These are phyloP conservation scores for Spialia ferax DNA, from an alignment of 2,888 invertebrate genomes.

Conservation along the genomic window DNA sequence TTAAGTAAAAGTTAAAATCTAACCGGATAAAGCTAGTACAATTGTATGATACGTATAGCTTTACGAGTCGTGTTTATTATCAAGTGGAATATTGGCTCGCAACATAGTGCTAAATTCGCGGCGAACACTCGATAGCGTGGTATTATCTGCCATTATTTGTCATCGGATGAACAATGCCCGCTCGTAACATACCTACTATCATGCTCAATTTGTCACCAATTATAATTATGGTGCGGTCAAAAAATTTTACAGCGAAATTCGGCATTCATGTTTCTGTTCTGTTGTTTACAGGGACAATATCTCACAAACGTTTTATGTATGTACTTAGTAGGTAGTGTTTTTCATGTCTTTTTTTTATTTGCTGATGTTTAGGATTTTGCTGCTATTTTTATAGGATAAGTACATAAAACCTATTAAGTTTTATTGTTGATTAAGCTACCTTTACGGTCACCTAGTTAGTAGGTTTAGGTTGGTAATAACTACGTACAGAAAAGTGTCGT, in stretches of 20 bases:
- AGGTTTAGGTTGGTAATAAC: too few relatives aligned
- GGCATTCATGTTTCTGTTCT: conserved; percentile 23
- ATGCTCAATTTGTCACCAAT: conserved; percentile 77
- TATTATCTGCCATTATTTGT: conserved; percentile 86
- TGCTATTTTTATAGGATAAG: too few relatives aligned
- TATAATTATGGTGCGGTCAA: conserved; percentile 60
- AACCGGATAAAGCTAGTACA: conserved; percentile 27
- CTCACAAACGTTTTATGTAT: background rate
- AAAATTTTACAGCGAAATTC: conserved; percentile 52
- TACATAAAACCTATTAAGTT: too few relatives aligned
- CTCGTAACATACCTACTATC: conserved; percentile 70
- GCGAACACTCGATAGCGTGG: conserved; percentile 82
- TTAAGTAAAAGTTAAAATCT: conserved; percentile 9
- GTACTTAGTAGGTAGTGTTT: background rate
- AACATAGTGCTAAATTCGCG: conserved; percentile 80
- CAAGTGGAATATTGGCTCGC: conserved; percentile 82
- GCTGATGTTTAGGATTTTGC: too few relatives aligned
- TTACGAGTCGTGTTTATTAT: conserved; percentile 79
- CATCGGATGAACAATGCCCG: conserved; percentile 79
- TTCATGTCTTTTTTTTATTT: too few relatives aligned
- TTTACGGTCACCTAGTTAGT: too few relatives aligned
- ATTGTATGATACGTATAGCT: conserved; percentile 43
- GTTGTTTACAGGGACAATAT: conserved; percentile 7
- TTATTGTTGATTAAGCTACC: too few relatives aligned
- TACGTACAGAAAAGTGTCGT: too few relatives aligned